Base-by-base conservation (phyloP, 2,113 vertebrate genomes). In the Carlito syrichta region DNA sequence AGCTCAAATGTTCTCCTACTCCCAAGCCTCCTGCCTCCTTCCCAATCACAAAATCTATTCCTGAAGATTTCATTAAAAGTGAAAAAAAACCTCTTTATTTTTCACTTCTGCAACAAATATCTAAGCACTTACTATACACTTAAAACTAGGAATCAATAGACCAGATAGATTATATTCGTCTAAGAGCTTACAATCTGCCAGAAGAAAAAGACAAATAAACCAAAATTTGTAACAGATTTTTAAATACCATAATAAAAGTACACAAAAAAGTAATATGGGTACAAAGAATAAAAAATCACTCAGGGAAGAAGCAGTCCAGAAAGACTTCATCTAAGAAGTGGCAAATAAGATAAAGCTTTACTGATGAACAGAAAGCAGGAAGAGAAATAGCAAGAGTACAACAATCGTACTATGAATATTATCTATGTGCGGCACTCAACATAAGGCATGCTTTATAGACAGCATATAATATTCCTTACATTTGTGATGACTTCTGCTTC, bases 231-330 rank as follows among this genome's bases (percentile, higher is more conserved):
- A 73, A 82, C 23, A 48, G 22, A 93, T 82, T 73, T 76, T 22
- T 76, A 77, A 56, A 76, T 69, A 5, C 78, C 78, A 91, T 60
- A 78, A 93, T 73, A 86, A 95, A 96, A 82, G 1, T 38, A 48
- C 6, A 27, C 22, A 87, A 93, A n/a, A 69, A 94, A 91, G n/a
- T 79, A 35, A 93, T 74, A 16, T 87, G 19, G 50, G 19, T 66
- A 91, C n/a, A 54, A 96, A 93, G 30, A 89, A 87, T 27, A 85
- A 71, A 92, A 6, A 93, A 45, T 86, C 27, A 97, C 73, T 35
- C 86, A 16, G 13, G 45, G 27, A 83, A 30, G 5, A 12, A 43
- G 13, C 54, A 52, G 62, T 43, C 27, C 25, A 74, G 17, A 16
- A 89, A 95, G 54, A 12, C 13, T 86, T 96, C 68, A 68, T 50